phyloP scores from a whole-genome alignment of 2,888 invertebrate genomes.

The Catocala sponsa region DNA sequence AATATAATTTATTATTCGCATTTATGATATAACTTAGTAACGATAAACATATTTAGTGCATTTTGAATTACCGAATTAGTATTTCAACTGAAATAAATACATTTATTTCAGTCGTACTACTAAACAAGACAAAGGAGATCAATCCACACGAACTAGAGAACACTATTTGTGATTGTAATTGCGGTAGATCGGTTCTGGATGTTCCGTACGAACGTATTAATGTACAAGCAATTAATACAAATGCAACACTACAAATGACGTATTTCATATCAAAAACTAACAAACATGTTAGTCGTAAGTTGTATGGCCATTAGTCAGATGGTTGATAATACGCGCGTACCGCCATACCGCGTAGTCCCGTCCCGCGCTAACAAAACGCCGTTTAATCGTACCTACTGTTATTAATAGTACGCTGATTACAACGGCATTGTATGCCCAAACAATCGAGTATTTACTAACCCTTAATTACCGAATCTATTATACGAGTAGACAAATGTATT shows the following conservation, averaged over 20 bases:
- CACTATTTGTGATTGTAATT: too few species aligned
- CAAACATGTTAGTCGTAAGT: constrained; percentile 17
- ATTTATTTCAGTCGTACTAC: too few species aligned
- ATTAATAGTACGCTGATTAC: constrained; percentile 54
- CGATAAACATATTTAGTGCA: too few species aligned
- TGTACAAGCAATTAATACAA: too few species aligned
- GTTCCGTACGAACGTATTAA: too few species aligned
- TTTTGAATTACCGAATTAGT: too few species aligned
- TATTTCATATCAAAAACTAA: background rate
- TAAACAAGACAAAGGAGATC: too few species aligned
- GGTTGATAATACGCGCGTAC: constrained; percentile 43
- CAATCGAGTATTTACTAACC: constrained; percentile 40
- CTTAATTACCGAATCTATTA: constrained; percentile 44
- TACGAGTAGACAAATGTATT: constrained; percentile 12
- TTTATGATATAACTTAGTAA: too few species aligned
- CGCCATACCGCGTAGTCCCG: constrained; percentile 55
- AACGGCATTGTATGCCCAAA: constrained; percentile 44
- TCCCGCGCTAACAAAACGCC: constrained; percentile 49
- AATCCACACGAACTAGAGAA: too few species aligned
- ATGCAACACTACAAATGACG: background rate
- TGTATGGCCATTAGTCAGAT: constrained; percentile 48
- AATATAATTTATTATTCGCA: too few species aligned
- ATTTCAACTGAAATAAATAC: too few species aligned
- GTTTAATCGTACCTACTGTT: constrained; percentile 52
- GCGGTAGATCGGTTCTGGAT: too few species aligned